These are phyloP conservation scores for Taurulus bubalis DNA, from an alignment of 2,113 vertebrate species.

Conservation along the genomic window DNA sequence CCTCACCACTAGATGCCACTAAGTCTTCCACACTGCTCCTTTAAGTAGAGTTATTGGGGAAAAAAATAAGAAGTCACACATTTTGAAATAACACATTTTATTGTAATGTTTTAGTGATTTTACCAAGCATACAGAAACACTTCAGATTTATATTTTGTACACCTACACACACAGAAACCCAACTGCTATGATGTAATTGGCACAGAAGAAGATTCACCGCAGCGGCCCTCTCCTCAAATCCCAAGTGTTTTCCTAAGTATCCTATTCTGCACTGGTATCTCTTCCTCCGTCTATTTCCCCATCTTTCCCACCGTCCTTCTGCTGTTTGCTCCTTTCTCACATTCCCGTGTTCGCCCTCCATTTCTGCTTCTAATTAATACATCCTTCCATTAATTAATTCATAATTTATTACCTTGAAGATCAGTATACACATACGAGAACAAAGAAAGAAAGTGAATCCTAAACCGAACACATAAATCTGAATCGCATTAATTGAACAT, in stretches of 20 bases:
- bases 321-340: neutral
- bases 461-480: neutral
- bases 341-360: neutral
- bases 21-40: too few species aligned
- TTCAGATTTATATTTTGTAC: neutral
- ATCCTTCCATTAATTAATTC: neutral
- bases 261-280: neutral
- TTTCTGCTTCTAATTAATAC: neutral
- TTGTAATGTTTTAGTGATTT: neutral
- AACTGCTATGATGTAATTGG: conserved; percentile 4
- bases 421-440: neutral
- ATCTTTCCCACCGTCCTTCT: neutral
- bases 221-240: neutral
- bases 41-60: neutral
- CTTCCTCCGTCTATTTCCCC: neutral
- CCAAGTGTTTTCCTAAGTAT: neutral
- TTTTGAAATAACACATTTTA: neutral
- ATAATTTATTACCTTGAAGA: neutral
- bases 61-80: too few species aligned
- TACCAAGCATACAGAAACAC: neutral
- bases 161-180: neutral
- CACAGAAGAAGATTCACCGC: conserved; percentile 4
- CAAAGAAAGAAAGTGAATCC: neutral
- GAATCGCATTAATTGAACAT: conserved; percentile 3
- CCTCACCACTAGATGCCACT: too few species aligned